These are phyloP conservation scores for Stenchaetothrips biformis DNA, from an alignment of 2,888 invertebrate species.

Conservation along the genomic window DNA sequence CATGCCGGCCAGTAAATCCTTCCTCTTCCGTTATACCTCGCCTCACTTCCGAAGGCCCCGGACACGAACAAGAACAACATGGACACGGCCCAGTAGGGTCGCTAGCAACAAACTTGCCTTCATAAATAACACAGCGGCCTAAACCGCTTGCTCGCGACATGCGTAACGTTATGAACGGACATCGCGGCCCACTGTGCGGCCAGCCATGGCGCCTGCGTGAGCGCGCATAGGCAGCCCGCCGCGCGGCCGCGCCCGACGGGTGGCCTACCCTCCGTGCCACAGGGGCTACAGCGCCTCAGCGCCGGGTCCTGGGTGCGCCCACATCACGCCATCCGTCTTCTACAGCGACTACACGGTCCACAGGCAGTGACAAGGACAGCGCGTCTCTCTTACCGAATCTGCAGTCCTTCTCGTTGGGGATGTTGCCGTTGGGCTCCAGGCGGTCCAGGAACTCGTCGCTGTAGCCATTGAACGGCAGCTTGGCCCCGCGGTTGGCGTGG, in stretches of 20 bases:
- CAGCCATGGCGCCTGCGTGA: neutral
- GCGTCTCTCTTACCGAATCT: constrained; percentile 56
- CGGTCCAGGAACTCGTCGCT: constrained; percentile 91
- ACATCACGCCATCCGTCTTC: too few species aligned
- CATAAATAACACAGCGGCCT: too few species aligned
- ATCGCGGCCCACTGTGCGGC: neutral
- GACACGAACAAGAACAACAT: too few species aligned
- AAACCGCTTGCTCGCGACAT: too few species aligned
- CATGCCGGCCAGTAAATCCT: neutral
- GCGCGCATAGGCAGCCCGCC: neutral
- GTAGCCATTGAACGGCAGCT: constrained; percentile 87
- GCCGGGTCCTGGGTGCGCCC: neutral
- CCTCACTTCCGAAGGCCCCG: too few species aligned
- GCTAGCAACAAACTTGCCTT: too few species aligned
- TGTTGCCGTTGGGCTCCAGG: constrained; percentile 89
- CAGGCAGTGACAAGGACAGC: neutral
- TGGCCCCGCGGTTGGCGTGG: constrained; percentile 59
- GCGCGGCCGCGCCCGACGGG: neutral
- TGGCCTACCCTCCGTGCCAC: neutral
- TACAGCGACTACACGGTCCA: neutral
- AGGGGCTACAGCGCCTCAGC: constrained; percentile 6
- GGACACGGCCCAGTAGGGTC: too few species aligned
- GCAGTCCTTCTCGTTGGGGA: constrained; percentile 78
- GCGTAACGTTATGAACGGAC: too few species aligned
- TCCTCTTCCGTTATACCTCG: neutral